Evolutionary conservation across 2,113 vertebrate genomes (phyloP), one percentile per base, ranked within the genome.

Genomic region (Grantiella picta): DNA sequence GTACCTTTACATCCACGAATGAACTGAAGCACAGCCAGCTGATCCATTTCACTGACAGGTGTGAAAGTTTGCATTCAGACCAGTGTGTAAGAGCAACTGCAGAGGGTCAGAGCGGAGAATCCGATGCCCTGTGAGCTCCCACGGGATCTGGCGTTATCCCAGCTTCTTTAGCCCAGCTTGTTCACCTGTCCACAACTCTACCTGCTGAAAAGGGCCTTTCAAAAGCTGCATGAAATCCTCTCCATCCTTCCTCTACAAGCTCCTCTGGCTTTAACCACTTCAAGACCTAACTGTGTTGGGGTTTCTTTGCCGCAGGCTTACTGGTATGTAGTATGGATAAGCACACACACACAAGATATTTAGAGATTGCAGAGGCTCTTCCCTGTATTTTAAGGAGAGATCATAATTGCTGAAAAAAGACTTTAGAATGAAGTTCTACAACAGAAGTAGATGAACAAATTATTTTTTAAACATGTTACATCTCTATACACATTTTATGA

Each of bases 141-240:
- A 14, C 1, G 1, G 8, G 6, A 31, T 21, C 19, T 68, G 35
- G 21, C 0, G 0, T n/a, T 54, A 20, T 3, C 69, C 10, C 69
- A 38, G 16, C 15, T n/a, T 29, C 0, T 0, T n/a, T 54, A 20
- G 2, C 69, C 10, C 73, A 38, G 16, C 15, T n/a, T 29, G 3
- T 12, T 63, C 11, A 10, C 9, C 38, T 36, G 33, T 8, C 29
- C 59, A 36, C 50, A 80, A 7, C 7, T n/a, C 54, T 68, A 47
- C 27, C n/a, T 64, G 57, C 33, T 5, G 6, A 73, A 82, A 92
- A 47, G 0, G 3, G 24, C 47, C 11, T 61, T 75, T 18, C 7
- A 9, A 84, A 92, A 91, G 40, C 19, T 11, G 3, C 63, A 13
- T 33, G 28, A 17, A 78, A 57, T 38, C 28, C 19, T 20, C 36